These are phyloP conservation scores for Portunus trituberculatus DNA, from an alignment of 1,140 invertebrate species.

Conservation along the genomic window DNA sequence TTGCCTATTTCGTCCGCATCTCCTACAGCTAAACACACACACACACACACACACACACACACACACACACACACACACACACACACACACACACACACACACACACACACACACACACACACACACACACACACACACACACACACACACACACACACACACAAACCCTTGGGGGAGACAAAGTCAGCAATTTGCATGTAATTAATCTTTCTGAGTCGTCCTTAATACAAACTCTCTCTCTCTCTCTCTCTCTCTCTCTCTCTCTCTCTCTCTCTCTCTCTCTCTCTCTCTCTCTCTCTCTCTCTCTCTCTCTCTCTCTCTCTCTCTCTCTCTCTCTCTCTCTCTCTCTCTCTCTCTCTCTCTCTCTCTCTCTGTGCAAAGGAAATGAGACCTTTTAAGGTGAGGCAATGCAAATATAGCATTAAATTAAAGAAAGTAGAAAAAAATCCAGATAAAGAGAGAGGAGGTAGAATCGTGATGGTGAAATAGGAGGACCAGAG, in stretches of 20 bases:
- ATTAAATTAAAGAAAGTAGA: background rate
- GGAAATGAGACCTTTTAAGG: background rate
- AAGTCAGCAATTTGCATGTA: constrained; percentile 4
- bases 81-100: background rate
- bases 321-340: too few relatives aligned
- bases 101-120: constrained; percentile 20
- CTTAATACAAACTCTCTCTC: background rate
- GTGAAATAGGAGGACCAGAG: too few relatives aligned
- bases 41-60: too few relatives aligned
- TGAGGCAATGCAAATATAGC: background rate
- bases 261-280: constrained; percentile 11
- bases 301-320: constrained; percentile 16
- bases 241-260: background rate
- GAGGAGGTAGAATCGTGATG: too few relatives aligned
- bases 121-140: constrained; percentile 20
- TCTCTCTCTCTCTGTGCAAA: background rate
- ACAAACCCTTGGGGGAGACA: background rate
- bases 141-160: constrained; percentile 20
- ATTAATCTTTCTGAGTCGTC: background rate
- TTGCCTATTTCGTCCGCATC: too few relatives aligned
- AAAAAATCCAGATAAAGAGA: too few relatives aligned
- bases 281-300: constrained; percentile 15
- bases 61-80: background rate
- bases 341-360: too few relatives aligned
- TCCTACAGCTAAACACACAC: too few relatives aligned